Conservation (phyloP, 2,888 invertebrate genomes). For the Nomada ruficornis region DNA sequence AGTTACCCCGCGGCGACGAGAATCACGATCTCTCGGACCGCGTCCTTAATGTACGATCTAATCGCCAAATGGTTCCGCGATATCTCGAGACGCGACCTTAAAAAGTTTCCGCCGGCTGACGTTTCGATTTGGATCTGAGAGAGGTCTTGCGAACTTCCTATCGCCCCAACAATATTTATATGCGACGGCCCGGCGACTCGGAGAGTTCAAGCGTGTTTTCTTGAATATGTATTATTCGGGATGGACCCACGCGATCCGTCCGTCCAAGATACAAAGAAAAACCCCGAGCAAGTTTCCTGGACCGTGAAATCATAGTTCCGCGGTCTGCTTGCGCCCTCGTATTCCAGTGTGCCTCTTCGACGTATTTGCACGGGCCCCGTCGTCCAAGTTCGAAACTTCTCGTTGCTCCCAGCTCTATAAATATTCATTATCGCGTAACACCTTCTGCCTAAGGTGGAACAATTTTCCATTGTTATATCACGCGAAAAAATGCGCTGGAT, state of each 20-base stretch:
- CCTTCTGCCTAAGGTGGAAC: background rate
- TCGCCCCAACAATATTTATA: background rate
- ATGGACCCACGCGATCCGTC: background rate
- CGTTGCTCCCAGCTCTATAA: background rate
- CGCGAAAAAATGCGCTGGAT: background rate
- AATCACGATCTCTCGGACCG: slow-evolving; percentile 13
- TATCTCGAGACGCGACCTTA: background rate
- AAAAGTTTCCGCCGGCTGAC: background rate
- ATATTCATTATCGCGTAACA: slow-evolving; percentile 28
- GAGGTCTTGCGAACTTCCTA: background rate
- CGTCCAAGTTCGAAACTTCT: slow-evolving; percentile 15
- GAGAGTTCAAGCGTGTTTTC: background rate
- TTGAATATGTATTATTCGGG: slow-evolving; percentile 9
- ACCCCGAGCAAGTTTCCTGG: slow-evolving; percentile 14
- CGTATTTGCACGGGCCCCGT: slow-evolving; percentile 32
- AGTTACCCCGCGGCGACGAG: background rate
- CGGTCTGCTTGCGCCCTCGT: slow-evolving; percentile 9
- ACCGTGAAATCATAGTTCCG: slow-evolving; percentile 43
- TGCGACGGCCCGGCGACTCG: background rate
- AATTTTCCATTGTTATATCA: background rate
- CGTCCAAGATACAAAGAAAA: slow-evolving; percentile 19
- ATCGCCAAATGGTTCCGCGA: slow-evolving; percentile 22
- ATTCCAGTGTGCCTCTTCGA: background rate
- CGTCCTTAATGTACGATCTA: slow-evolving; percentile 20
- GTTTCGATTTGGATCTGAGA: background rate